Conservation (phyloP, 2,888 invertebrate genomes). For the Ptilodon capucinus region DNA sequence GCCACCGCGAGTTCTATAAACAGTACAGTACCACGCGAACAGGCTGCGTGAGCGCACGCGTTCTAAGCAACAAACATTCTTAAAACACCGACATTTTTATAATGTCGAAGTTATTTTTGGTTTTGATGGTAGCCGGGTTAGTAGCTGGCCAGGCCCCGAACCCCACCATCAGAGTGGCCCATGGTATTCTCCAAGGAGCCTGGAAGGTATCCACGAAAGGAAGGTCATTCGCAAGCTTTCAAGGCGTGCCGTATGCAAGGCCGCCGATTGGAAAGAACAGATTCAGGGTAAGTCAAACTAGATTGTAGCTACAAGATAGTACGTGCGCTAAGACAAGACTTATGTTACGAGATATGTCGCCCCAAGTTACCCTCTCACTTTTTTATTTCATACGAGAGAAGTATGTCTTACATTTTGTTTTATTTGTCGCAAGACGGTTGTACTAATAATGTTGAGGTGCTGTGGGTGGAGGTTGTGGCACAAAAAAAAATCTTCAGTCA, state of each 20-base stretch:
- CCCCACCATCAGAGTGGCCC: constrained; percentile 57
- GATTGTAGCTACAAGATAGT: too few relatives aligned
- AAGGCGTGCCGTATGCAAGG: constrained; percentile 86
- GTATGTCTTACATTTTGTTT: too few relatives aligned
- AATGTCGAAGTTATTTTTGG: constrained; percentile 46
- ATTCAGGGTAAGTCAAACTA: constrained; percentile 73
- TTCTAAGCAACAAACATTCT: background rate
- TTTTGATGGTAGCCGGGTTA: constrained; percentile 32
- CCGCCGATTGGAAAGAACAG: constrained; percentile 85
- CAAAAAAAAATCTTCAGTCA: too few relatives aligned
- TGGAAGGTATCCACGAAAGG: constrained; percentile 69
- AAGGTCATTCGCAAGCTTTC: constrained; percentile 80
- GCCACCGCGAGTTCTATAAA: background rate
- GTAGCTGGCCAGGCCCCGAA: constrained; percentile 46
- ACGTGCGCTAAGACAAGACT: too few relatives aligned
- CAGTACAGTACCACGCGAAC: constrained; percentile 2
- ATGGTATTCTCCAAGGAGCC: constrained; percentile 61
- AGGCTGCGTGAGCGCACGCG: constrained; percentile 12
- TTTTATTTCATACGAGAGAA: too few relatives aligned
- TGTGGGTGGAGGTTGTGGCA: too few relatives aligned
- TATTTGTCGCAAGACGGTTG: too few relatives aligned
- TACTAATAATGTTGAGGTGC: too few relatives aligned
- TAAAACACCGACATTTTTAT: constrained; percentile 20
- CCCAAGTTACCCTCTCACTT: too few relatives aligned
- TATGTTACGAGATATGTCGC: too few relatives aligned